phyloP scores from a whole-genome alignment of 2,888 invertebrate species.

The Scrobipalpa costella region DNA sequence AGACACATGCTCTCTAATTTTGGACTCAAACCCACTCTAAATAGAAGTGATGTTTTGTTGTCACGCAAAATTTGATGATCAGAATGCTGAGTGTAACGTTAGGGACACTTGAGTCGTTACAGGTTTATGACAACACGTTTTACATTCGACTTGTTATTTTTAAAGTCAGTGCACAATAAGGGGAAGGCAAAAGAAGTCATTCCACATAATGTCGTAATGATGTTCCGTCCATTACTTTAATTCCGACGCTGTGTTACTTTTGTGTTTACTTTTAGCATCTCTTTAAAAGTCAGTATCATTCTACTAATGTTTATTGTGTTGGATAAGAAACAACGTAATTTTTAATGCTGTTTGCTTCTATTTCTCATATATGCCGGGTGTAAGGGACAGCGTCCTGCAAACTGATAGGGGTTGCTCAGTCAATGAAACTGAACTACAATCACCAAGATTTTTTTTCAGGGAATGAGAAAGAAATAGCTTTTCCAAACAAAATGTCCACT shows the following conservation, averaged over 20 bases:
- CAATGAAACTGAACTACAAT: too few relatives aligned
- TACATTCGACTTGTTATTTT: constrained; percentile 30
- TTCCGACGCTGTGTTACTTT: background rate
- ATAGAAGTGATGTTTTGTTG: constrained; percentile 35
- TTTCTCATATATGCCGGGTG: too few relatives aligned
- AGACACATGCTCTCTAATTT: constrained; percentile 37
- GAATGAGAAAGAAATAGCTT: too few relatives aligned
- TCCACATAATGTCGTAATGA: background rate
- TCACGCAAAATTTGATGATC: constrained; percentile 33
- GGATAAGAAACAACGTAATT: background rate
- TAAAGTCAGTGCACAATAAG: constrained; percentile 5
- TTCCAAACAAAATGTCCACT: too few relatives aligned
- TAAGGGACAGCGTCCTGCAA: too few relatives aligned
- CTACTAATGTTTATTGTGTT: too few relatives aligned
- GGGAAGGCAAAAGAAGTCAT: background rate
- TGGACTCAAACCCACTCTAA: constrained; percentile 40
- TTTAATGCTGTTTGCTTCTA: background rate
- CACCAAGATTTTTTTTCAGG: too few relatives aligned
- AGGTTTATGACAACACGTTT: constrained; percentile 42
- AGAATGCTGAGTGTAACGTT: constrained; percentile 32
- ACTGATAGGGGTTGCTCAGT: too few relatives aligned
- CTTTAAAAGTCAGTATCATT: background rate
- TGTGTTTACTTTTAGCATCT: background rate
- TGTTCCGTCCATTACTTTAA: background rate
- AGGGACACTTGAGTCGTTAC: constrained; percentile 28